Conservation (phyloP, 2,888 invertebrate genomes). For the Gandaritis pyraliata region DNA sequence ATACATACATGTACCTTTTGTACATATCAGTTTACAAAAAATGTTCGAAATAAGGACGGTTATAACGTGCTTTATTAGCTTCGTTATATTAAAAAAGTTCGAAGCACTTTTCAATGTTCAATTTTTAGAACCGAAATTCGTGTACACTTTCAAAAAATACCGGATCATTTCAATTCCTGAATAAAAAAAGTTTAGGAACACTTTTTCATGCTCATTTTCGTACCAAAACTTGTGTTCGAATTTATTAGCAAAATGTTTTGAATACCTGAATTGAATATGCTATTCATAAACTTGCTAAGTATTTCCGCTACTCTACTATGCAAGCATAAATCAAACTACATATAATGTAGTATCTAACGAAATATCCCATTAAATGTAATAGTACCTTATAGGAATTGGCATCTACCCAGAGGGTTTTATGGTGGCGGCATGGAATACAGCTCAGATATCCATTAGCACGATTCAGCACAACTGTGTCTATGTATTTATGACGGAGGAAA, state of each 20-base stretch:
- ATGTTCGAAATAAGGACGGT: neutral
- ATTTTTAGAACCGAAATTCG: neutral
- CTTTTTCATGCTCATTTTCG: neutral
- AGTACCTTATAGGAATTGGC: too few relatives aligned
- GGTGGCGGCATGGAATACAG: constrained; percentile 12
- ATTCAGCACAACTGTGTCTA: neutral
- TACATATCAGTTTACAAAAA: too few relatives aligned
- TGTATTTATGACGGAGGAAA: neutral
- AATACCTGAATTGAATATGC: too few relatives aligned
- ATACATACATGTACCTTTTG: neutral
- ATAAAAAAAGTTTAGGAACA: constrained; percentile 2
- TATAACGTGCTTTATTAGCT: constrained; percentile 18
- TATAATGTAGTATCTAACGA: too few relatives aligned
- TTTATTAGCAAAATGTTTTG: too few relatives aligned
- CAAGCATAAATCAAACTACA: too few relatives aligned
- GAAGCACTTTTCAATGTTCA: constrained; percentile 1
- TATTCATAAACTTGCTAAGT: too few relatives aligned
- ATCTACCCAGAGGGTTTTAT: neutral
- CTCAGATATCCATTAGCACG: constrained; percentile 19
- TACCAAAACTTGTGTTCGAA: too few relatives aligned
- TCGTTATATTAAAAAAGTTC: constrained; percentile 27
- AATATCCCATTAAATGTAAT: neutral
- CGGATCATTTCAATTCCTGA: constrained; percentile 5
- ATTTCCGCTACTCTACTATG: too few relatives aligned
- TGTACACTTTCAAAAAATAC: neutral